Evolutionary conservation across 35 echinoderm and acorn worm genomes (phyloP).

Genomic region (Heliocidaris erythrogramma): DNA sequence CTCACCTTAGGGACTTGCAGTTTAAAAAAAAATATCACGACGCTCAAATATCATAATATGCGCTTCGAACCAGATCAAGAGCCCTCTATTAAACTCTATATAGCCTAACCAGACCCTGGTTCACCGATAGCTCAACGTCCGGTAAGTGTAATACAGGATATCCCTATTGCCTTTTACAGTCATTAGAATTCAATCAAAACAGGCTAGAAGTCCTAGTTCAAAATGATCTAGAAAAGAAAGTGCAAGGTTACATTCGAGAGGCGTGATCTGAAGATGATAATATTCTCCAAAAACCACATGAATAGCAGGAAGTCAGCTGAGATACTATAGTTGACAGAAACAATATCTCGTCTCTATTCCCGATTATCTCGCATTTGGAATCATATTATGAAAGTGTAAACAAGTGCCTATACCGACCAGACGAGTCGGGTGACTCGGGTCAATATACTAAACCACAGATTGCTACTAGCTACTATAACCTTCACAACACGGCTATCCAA

Average conservation of each 20-base stretch:
- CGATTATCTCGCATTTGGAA: background rate
- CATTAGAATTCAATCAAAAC: background rate
- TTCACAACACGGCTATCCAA: too few relatives aligned
- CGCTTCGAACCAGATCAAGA: too few relatives aligned
- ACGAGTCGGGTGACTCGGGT: background rate
- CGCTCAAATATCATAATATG: too few relatives aligned
- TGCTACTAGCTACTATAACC: too few relatives aligned
- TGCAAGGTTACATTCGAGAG: background rate
- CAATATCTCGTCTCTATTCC: background rate
- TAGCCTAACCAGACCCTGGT: background rate
- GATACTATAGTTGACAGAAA: background rate
- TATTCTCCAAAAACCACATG: background rate
- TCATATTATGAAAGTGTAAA: background rate
- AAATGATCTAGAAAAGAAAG: background rate
- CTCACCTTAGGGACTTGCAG: too few relatives aligned
- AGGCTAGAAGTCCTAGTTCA: too few relatives aligned
- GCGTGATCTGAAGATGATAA: background rate
- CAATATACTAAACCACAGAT: background rate
- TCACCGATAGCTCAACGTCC: background rate
- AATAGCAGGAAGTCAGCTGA: background rate
- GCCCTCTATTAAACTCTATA: too few relatives aligned
- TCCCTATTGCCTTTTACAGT: background rate
- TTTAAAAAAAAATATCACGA: too few relatives aligned
- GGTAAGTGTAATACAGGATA: background rate
- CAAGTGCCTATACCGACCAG: background rate